phyloP scores from a whole-genome alignment of 2,113 vertebrate species.

The Corapipo altera region DNA sequence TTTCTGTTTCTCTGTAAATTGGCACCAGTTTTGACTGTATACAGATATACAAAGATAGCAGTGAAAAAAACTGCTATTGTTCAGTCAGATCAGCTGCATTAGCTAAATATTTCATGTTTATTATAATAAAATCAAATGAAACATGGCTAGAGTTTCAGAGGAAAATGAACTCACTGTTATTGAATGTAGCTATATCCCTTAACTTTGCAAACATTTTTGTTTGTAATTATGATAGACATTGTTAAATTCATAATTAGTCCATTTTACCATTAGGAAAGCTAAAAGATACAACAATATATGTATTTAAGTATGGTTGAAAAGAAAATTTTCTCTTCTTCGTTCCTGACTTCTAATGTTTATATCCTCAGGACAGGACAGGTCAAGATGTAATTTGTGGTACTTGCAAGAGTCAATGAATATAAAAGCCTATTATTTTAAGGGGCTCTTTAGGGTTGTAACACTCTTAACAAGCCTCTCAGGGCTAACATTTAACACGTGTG shows the following conservation, averaged over 20 bases:
- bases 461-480: slow-evolving; percentile 47
- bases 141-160: not conserved
- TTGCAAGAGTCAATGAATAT: slow-evolving; percentile 40
- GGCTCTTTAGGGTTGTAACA: slow-evolving; percentile 31
- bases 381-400: slow-evolving; percentile 29
- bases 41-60: not conserved
- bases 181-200: not conserved
- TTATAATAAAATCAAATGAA: not conserved
- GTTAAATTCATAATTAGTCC: slow-evolving; percentile 7
- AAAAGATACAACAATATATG: not conserved
- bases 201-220: not conserved
- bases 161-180: not conserved
- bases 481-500: slow-evolving; percentile 52
- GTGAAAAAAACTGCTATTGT: not conserved
- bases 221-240: not conserved
- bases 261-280: not conserved
- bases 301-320: not conserved
- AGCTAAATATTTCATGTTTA: not conserved
- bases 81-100: not conserved
- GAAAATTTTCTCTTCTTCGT: not conserved
- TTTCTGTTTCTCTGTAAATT: not conserved
- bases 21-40: not conserved
- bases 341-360: not conserved
- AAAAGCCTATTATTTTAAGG: slow-evolving; percentile 49
- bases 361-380: not conserved